A percentile compares a stretch with the other conserved stretches of the same genome.
These are phyloP conservation scores for Scylla paramamosain DNA, from an alignment of 1,140 invertebrate genomes.

Conservation along the genomic window DNA sequence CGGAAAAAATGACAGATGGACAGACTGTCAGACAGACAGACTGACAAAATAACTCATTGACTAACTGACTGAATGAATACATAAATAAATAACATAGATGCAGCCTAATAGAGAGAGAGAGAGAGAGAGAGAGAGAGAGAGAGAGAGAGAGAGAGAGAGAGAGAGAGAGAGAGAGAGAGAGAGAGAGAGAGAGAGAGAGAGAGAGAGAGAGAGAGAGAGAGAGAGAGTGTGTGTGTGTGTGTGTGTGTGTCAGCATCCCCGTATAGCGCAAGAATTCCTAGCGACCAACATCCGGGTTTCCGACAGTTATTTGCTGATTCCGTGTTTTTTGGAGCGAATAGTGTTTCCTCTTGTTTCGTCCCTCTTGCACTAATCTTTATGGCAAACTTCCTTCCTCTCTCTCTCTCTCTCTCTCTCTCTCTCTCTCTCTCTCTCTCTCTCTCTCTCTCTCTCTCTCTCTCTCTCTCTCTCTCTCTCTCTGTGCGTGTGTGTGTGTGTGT, in stretches of 20 bases:
- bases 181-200: no score
- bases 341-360: neutral
- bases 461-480: no score
- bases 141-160: neutral
- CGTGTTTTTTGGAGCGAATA: neutral
- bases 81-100: no score
- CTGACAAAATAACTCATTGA: no score
- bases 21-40: no score
- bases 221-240: conserved; percentile 22
- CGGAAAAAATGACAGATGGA: no score
- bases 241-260: conserved; percentile 5
- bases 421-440: no score
- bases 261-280: neutral
- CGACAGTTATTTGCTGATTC: neutral
- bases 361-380: neutral
- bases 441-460: neutral
- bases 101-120: no score
- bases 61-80: no score
- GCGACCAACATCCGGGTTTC: neutral
- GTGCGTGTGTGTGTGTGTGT: no score
- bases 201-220: neutral
- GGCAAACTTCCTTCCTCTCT: neutral
- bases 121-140: neutral
- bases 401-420: no score
- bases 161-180: neutral